Evolutionary conservation across 2,888 invertebrate species (phyloP).

Genomic region (Ptilodon capucinus): DNA sequence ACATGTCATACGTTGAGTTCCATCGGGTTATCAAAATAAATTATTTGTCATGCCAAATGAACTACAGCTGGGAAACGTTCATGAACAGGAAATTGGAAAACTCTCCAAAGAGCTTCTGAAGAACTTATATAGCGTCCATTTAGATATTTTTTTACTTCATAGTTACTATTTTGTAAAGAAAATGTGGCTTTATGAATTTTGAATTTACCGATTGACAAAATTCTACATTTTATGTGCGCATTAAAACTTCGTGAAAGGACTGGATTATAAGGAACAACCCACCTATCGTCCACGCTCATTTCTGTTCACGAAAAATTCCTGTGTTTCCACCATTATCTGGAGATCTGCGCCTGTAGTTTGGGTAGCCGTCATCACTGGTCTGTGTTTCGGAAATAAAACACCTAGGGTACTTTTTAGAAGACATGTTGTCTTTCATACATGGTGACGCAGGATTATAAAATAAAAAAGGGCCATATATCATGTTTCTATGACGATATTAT

Average conservation of each 20-base stretch:
- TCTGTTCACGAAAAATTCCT: background rate
- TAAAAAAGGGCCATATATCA: constrained; percentile 16
- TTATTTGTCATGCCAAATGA: background rate
- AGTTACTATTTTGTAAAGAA: background rate
- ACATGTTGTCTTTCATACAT: constrained; percentile 28
- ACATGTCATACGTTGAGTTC: no score
- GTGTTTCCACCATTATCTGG: constrained; percentile 24
- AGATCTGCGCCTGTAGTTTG: constrained; percentile 19
- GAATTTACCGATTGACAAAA: background rate
- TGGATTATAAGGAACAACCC: constrained; percentile 5
- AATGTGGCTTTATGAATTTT: background rate
- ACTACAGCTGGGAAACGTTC: background rate
- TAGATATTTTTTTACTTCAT: background rate
- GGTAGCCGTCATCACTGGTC: constrained; percentile 8
- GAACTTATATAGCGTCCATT: background rate
- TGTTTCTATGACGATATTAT: constrained; percentile 1
- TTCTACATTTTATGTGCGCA: constrained; percentile 1
- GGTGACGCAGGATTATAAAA: constrained; percentile 20
- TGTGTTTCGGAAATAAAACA: constrained; percentile 14
- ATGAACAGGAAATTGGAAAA: background rate
- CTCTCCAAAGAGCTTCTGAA: background rate
- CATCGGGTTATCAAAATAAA: background rate
- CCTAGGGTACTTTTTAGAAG: constrained; percentile 30
- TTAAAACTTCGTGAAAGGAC: constrained; percentile 1
- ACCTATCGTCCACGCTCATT: constrained; percentile 2